Evolutionary conservation across 2,113 vertebrate genomes (phyloP).

Genomic region (Picathartes gymnocephalus): DNA sequence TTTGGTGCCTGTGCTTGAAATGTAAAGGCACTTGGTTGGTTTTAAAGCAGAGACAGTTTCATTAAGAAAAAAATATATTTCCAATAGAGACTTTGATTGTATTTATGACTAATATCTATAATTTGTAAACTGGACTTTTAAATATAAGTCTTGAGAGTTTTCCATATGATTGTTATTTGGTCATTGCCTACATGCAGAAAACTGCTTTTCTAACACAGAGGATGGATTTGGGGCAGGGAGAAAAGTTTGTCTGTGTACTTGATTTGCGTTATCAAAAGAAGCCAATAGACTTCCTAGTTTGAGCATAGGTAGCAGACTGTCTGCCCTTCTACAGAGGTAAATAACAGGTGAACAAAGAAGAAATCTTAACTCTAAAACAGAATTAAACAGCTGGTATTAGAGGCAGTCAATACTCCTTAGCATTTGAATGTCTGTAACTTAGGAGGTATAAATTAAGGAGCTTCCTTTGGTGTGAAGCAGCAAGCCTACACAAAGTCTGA

Average conservation of each 20-base stretch:
- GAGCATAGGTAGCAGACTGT: not conserved
- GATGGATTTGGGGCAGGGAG: not conserved
- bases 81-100: not conserved
- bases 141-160: not conserved
- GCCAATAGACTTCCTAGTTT: not conserved
- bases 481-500: not conserved
- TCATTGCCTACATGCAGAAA: not conserved
- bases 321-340: not conserved
- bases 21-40: not conserved
- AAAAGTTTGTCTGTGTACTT: not conserved
- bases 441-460: constrained; percentile 1
- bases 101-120: not conserved
- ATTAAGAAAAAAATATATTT: not conserved
- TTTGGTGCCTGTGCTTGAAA: not conserved
- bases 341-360: not conserved
- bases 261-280: not conserved
- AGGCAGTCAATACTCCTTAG: not conserved
- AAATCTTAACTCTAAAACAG: not conserved
- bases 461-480: not conserved
- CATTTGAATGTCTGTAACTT: not conserved
- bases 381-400: not conserved
- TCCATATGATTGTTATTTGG: not conserved
- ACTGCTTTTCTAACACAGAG: not conserved
- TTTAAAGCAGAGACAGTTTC: not conserved
- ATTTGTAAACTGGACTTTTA: not conserved